Evolutionary conservation across 2,888 invertebrate species (phyloP), one percentile per base, ranked within the genome.

Genomic region (Busseola fusca): DNA sequence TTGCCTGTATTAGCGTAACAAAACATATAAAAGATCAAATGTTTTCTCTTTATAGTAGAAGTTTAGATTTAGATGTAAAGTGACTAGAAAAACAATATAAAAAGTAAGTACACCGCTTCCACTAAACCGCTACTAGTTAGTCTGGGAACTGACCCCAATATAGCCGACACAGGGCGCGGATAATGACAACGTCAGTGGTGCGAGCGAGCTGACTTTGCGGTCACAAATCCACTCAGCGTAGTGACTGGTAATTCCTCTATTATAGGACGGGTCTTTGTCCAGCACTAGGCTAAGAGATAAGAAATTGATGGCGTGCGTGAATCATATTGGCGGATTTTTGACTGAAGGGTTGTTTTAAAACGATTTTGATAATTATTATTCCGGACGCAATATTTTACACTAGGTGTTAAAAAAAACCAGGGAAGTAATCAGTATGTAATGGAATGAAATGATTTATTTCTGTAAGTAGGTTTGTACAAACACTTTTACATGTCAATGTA

Each of bases 141-240:
- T 78, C 64, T 64, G 56, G 42, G 60, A 69, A 68, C 21, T 68
- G 77, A 68, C 79, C 79, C 52, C 64, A 68, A 68, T 74, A 74
- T 64, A 40, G 42, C 27, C 60, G 60, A n/a, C 58, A 64, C 52
- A 59, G 37, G 27, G 66, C 64, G 60, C 56, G 66, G 66, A 54
- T 78, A 64, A 76, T 74, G 64, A 77, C 66, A 64, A 56, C 34
- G 66, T 48, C 74, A 64, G 50, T 74, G 74, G 79, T 67, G 79
- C 64, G 59, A 74, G 59, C 27, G 37, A 60, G 34, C 78, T 76
- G 60, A 60, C 21, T 72, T 72, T 77, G 75, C 56, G 78, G 78
- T 60, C 56, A 72, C 72, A 54, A 72, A 78, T 56, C 37, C 78
- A 37, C 57, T 74, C 50, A 62, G 21, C 72, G 30, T 64, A 50